phyloP scores from a whole-genome alignment of 1,140 invertebrate species.

The Aphaenogaster rudis region DNA sequence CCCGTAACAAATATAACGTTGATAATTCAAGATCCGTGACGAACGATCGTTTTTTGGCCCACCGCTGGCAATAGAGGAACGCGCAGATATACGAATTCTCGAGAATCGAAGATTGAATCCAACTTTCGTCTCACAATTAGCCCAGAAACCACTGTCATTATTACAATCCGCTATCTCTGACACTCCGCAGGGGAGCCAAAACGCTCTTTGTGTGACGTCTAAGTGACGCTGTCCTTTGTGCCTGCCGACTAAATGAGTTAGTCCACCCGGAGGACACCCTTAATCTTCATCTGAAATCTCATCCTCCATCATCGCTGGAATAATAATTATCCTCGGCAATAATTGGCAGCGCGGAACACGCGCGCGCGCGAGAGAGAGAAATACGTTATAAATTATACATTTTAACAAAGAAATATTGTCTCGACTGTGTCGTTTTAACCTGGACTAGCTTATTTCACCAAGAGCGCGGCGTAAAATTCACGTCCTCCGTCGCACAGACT shows the following conservation, averaged over 20 bases:
- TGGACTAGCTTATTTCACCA: neutral
- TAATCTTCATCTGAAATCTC: conserved; percentile 55
- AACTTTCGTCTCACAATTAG: neutral
- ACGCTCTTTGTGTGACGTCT: conserved; percentile 31
- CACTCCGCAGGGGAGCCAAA: neutral
- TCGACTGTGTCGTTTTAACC: neutral
- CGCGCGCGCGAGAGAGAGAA: neutral
- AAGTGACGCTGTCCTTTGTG: conserved; percentile 58
- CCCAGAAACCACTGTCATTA: conserved; percentile 1
- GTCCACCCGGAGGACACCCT: conserved; percentile 50
- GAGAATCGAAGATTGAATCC: neutral
- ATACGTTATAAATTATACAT: neutral
- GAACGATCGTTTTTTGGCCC: neutral
- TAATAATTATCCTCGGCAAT: conserved; percentile 28
- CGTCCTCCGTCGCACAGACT: neutral
- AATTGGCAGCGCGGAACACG: neutral
- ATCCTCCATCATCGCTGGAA: conserved; percentile 25
- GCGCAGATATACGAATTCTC: neutral
- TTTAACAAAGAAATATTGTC: neutral
- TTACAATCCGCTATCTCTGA: conserved; percentile 38
- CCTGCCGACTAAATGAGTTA: conserved; percentile 51
- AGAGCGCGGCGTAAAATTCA: neutral
- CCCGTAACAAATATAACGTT: conserved; percentile 23
- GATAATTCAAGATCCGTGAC: conserved; percentile 2
- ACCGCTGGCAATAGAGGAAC: neutral